These are phyloP conservation scores for Propithecus coquereli DNA, from an alignment of 2,113 vertebrate genomes.

Conservation along the genomic window DNA sequence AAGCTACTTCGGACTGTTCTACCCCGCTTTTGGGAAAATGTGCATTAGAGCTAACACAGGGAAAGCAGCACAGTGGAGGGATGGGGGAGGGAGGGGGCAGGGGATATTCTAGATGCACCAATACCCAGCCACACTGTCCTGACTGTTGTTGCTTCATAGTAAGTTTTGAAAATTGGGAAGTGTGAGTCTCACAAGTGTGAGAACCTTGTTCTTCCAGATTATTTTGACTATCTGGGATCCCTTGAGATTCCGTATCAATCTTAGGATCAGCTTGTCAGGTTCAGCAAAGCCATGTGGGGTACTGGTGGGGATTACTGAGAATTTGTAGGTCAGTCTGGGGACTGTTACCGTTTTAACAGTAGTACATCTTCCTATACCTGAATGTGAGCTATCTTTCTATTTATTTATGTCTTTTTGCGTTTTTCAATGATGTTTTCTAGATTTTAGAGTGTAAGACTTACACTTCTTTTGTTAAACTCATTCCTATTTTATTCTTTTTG, in stretches of 20 bases:
- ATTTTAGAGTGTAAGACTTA: background rate
- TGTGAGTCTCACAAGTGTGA: background rate
- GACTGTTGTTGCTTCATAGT: too few relatives aligned
- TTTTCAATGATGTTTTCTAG: background rate
- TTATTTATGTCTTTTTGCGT: background rate
- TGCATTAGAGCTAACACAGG: fast-evolving
- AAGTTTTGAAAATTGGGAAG: background rate
- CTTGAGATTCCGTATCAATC: background rate
- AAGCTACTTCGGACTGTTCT: background rate
- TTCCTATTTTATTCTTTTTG: background rate
- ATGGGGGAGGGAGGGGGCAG: fast-evolving
- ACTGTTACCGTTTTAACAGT: background rate
- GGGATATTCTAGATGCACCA: fast-evolving
- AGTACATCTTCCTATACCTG: fast-evolving
- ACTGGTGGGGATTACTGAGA: too few relatives aligned
- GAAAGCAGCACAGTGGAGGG: background rate
- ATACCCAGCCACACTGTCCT: fast-evolving
- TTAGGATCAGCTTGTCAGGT: background rate
- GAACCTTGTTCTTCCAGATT: background rate
- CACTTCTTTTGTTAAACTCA: background rate
- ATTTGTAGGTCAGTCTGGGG: fast-evolving
- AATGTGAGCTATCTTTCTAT: background rate
- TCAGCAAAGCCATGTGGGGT: fast-evolving
- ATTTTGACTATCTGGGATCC: background rate
- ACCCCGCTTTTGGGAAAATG: fast-evolving